Evolutionary conservation across 2,888 invertebrate species (phyloP).

Genomic region (Lithophane leautieri): DNA sequence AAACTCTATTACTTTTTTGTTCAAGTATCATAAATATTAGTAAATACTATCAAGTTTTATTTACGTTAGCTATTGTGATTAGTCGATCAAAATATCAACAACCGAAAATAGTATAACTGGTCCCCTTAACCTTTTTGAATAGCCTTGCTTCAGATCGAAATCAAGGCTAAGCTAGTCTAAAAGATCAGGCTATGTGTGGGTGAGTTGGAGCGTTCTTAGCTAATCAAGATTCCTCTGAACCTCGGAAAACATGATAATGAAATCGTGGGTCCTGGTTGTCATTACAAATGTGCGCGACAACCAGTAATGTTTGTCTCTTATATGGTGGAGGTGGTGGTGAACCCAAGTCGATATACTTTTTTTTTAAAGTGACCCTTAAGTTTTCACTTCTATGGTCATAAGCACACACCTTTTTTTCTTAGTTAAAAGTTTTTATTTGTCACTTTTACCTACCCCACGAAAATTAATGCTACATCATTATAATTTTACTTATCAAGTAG

Average conservation of each 20-base stretch:
- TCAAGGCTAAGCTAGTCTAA: conserved; percentile 1
- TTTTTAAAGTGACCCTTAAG: too few species aligned
- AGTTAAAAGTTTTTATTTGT: too few species aligned
- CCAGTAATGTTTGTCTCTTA: not conserved
- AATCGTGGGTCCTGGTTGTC: not conserved
- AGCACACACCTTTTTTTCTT: too few species aligned
- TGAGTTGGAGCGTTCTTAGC: not conserved
- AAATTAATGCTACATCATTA: too few species aligned
- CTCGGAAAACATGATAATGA: not conserved
- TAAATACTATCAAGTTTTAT: too few species aligned
- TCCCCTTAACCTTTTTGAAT: not conserved
- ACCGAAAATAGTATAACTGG: not conserved
- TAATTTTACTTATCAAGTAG: too few species aligned
- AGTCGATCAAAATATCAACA: not conserved
- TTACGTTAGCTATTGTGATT: not conserved
- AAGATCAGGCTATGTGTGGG: not conserved
- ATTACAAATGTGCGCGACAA: not conserved
- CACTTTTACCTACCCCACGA: too few species aligned
- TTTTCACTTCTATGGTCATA: too few species aligned
- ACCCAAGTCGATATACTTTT: too few species aligned
- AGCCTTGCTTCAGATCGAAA: conserved; percentile 9
- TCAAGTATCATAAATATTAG: too few species aligned
- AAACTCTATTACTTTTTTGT: too few species aligned
- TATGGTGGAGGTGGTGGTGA: not conserved
- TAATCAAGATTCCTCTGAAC: not conserved